phyloP scores from a whole-genome alignment of 2,113 vertebrate species.

The Thunnus thynnus region DNA sequence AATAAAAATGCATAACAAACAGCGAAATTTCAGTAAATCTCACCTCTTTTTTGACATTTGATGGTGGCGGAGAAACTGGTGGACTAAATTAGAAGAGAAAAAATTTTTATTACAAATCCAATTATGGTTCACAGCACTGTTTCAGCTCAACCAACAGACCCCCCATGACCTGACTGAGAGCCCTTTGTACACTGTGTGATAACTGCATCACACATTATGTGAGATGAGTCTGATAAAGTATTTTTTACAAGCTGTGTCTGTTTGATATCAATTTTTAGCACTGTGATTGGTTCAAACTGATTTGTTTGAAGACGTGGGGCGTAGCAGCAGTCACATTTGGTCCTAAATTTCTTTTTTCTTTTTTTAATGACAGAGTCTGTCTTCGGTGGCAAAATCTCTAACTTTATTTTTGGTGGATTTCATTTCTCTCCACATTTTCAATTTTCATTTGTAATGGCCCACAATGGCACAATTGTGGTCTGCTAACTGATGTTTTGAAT shows the following conservation, averaged over 20 bases:
- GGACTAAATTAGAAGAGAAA: conserved; percentile 46
- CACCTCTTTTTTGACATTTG: conserved; percentile 74
- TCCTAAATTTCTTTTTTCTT: too few species aligned
- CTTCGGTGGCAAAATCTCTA: too few species aligned
- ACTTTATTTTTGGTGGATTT: too few species aligned
- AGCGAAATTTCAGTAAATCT: not conserved
- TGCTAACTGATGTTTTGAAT: too few species aligned
- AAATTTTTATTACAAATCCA: not conserved
- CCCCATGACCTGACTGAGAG: not conserved
- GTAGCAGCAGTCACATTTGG: too few species aligned
- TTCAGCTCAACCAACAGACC: conserved; percentile 2
- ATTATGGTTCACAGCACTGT: not conserved
- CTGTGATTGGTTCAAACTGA: not conserved
- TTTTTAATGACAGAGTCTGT: too few species aligned
- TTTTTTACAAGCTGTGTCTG: not conserved
- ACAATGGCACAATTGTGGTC: too few species aligned
- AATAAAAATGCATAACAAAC: not conserved
- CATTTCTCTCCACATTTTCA: too few species aligned
- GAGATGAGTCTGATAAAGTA: not conserved
- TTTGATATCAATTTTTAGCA: not conserved
- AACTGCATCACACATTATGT: not conserved
- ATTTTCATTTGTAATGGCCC: too few species aligned
- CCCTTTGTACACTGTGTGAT: not conserved
- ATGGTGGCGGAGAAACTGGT: conserved; percentile 30
- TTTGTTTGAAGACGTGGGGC: too few species aligned